Evolutionary conservation across 2,888 invertebrate genomes (phyloP), one percentile per base, ranked within the genome.

Genomic region (Agrilus biguttatus): DNA sequence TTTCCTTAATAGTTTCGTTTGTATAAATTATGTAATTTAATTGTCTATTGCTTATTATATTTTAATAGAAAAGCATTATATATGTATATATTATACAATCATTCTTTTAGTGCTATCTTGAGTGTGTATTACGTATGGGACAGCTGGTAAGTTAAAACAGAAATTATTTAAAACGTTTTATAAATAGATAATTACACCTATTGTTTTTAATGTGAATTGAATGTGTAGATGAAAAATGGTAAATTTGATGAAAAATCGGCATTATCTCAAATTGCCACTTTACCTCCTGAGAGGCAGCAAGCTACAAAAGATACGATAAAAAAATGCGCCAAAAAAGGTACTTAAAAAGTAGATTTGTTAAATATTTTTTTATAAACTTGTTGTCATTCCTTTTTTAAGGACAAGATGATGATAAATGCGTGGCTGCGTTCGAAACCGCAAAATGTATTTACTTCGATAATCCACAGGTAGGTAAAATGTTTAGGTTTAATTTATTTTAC

Each of bases 321-420:
- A 5, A 65, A 68, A 32, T 73, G 73, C 53, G 66, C 53, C 49
- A 66, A 69, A 63, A 58, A 65, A 48, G 58, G 73, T 71, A 53
- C 54, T 67, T 38, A 17, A 32, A 34, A 23, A 8, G n/a, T 23
- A 2, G 8, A 23, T 7, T 23, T 23, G 6, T 4, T 23, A 23
- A 23, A 23, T 6, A 23, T n/a, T n/a, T n/a, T 8, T 23, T 23
- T 23, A 7, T 6, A 23, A 23, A 23, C 19, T 14, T 36, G 3
- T 12, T 17, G 19, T 5, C 2, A 13, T 5, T 19, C 14, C 8
- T n/a, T 33, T 13, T 39, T 39, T 14, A n/a, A 39, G 39, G 14
- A 8, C 32, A 8, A n/a, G 33, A 19, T 12, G 39, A 33, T 12
- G 39, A 39, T 33, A 39, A 39, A 13, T 39, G 39, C 23, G 14